Evolutionary conservation across 2,888 invertebrate species (phyloP).

Genomic region (Rotaria magnacalcarata): DNA sequence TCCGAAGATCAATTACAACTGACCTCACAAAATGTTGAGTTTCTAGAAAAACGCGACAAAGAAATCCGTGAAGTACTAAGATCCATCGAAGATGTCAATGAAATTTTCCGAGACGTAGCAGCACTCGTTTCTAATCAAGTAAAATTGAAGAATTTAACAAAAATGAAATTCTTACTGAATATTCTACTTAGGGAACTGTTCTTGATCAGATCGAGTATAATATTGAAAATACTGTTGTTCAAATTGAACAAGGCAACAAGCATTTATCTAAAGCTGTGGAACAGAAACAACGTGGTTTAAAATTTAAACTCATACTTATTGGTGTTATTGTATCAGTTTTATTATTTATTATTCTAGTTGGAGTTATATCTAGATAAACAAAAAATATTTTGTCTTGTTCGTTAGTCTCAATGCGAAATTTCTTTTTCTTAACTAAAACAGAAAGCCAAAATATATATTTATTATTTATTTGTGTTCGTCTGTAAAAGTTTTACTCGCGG

Average conservation of each 20-base stretch:
- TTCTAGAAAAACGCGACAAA: slow-evolving; percentile 60
- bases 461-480: background rate
- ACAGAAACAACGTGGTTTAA: slow-evolving; percentile 26
- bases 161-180: too few species aligned
- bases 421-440: background rate
- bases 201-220: slow-evolving; percentile 96
- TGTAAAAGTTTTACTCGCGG: too few species aligned
- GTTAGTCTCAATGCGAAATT: background rate
- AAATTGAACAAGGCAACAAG: slow-evolving; percentile 81
- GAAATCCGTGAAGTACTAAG: slow-evolving; percentile 85
- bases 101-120: slow-evolving; percentile 76
- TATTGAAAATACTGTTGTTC: slow-evolving; percentile 82
- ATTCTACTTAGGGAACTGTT: slow-evolving; percentile 73
- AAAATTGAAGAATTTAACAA: slow-evolving; percentile 46
- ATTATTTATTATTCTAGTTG: slow-evolving; percentile 4
- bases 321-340: background rate
- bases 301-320: slow-evolving; percentile 19
- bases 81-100: slow-evolving; percentile 79
- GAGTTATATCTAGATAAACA: background rate
- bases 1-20: slow-evolving; percentile 70
- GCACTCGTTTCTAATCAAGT: slow-evolving; percentile 67
- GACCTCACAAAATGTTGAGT: slow-evolving; percentile 66
- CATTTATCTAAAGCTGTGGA: slow-evolving; percentile 79
- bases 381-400: background rate
- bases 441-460: background rate